These are phyloP conservation scores for Lottia gigantea DNA, from an alignment of 2,888 invertebrate species.

Conservation along the genomic window DNA sequence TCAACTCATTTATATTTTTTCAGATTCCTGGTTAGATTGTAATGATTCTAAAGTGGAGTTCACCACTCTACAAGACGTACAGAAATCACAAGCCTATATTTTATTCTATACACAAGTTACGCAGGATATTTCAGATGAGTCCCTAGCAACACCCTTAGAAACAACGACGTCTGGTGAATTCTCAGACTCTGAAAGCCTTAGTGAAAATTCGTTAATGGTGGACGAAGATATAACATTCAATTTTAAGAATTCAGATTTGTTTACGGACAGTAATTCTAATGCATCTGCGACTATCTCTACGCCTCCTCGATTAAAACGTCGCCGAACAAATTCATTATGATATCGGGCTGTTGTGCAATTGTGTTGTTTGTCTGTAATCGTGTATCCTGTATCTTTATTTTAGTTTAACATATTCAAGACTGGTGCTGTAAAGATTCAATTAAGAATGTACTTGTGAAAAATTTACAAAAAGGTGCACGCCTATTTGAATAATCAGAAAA, in stretches of 20 bases:
- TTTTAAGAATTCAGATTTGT: conserved; percentile 26
- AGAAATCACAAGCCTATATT: conserved; percentile 65
- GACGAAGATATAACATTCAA: conserved; percentile 42
- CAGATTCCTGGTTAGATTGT: conserved; percentile 67
- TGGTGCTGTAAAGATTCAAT: too few relatives aligned
- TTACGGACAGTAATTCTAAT: background rate
- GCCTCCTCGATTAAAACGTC: background rate
- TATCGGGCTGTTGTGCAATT: background rate
- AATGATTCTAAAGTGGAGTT: conserved; percentile 64
- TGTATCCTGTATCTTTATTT: too few relatives aligned
- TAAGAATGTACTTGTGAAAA: too few relatives aligned
- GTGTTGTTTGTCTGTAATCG: too few relatives aligned
- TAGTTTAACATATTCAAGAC: too few relatives aligned
- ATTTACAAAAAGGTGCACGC: too few relatives aligned
- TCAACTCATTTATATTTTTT: conserved; percentile 20
- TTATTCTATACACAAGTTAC: conserved; percentile 57
- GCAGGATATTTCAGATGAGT: background rate
- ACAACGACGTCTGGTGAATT: background rate
- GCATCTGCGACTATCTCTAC: background rate
- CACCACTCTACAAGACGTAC: conserved; percentile 57
- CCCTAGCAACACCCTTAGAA: conserved; percentile 6
- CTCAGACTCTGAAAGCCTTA: background rate
- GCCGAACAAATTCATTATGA: background rate
- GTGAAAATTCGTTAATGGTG: conserved; percentile 23
- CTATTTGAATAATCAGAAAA: too few relatives aligned